Conservation (phyloP, 2,113 vertebrate genomes). For the Lucifuga dentata region DNA sequence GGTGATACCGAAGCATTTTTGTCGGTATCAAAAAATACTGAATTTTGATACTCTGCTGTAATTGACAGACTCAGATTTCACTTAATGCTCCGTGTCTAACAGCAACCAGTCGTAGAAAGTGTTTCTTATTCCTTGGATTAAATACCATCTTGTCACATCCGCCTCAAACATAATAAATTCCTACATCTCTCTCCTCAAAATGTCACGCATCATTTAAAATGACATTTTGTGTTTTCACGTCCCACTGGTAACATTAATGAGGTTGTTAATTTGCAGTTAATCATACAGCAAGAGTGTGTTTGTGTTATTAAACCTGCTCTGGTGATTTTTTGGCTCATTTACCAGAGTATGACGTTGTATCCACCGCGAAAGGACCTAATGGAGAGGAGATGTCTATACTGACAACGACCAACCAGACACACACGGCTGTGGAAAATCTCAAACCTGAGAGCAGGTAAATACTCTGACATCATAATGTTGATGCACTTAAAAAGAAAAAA, state of each 20-base stretch:
- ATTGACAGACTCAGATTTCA: too few relatives aligned
- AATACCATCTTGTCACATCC: too few relatives aligned
- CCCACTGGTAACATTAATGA: not conserved
- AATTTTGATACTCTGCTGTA: too few relatives aligned
- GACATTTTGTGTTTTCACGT: conserved; percentile 1
- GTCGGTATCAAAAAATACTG: too few relatives aligned
- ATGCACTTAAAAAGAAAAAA: too few relatives aligned
- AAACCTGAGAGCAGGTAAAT: conserved; percentile 96
- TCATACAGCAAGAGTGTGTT: not conserved
- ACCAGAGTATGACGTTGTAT: conserved; percentile 93
- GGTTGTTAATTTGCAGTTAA: not conserved
- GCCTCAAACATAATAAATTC: too few relatives aligned
- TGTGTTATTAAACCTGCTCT: not conserved
- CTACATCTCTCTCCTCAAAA: conserved; percentile 4
- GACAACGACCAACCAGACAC: conserved; percentile 93
- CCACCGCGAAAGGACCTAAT: conserved; percentile 87
- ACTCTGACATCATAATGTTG: too few relatives aligned
- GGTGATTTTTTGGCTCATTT: conserved; percentile 5
- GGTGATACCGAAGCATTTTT: too few relatives aligned
- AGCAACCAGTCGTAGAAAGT: too few relatives aligned
- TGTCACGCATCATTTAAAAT: not conserved
- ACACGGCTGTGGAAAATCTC: conserved; percentile 95
- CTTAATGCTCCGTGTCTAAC: too few relatives aligned
- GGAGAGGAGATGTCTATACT: conserved; percentile 88
- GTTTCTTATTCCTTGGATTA: too few relatives aligned